These are phyloP conservation scores for Drosophila asahinai DNA, from an alignment of 1,140 invertebrate genomes.

Conservation along the genomic window DNA sequence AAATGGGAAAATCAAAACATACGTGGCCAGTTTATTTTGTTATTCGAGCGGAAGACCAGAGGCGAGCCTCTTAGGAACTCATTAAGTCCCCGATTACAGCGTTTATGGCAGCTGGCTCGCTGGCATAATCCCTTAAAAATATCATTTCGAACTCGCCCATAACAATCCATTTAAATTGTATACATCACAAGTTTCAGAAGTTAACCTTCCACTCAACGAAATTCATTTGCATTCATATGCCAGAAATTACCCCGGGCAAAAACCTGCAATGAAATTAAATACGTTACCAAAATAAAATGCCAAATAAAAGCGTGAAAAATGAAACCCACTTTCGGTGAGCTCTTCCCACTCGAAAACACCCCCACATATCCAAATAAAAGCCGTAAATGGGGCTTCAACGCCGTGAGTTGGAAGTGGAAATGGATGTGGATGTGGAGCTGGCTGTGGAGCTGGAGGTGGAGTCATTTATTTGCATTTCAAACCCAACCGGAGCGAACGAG, in stretches of 20 bases:
- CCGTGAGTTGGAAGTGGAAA: conserved; percentile 27
- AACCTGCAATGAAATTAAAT: conserved; percentile 75
- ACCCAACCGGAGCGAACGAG: conserved; percentile 41
- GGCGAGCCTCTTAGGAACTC: conserved; percentile 16
- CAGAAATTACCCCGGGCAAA: conserved; percentile 45
- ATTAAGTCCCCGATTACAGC: conserved; percentile 21
- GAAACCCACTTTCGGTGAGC: conserved; percentile 10
- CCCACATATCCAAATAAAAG: conserved; percentile 27
- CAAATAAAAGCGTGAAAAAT: conserved; percentile 72
- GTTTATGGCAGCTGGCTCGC: conserved; percentile 3
- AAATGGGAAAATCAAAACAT: conserved; percentile 12
- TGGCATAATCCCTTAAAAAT: conserved; percentile 11
- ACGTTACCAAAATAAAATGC: conserved; percentile 60
- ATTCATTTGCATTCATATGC: conserved; percentile 43
- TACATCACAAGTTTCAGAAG: conserved; percentile 14
- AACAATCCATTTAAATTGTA: conserved; percentile 28
- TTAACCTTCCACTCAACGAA: conserved; percentile 40
- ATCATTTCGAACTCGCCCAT: not conserved
- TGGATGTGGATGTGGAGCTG: not conserved
- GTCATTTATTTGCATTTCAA: conserved; percentile 73
- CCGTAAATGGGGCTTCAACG: conserved; percentile 62
- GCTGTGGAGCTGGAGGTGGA: conserved; percentile 1
- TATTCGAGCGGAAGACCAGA: not conserved
- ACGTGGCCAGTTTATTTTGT: conserved; percentile 26
- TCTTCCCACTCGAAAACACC: conserved; percentile 2